These are phyloP conservation scores for Alectoris magna DNA, from an alignment of 2,797 vertebrate genomes.

Conservation along the genomic window DNA sequence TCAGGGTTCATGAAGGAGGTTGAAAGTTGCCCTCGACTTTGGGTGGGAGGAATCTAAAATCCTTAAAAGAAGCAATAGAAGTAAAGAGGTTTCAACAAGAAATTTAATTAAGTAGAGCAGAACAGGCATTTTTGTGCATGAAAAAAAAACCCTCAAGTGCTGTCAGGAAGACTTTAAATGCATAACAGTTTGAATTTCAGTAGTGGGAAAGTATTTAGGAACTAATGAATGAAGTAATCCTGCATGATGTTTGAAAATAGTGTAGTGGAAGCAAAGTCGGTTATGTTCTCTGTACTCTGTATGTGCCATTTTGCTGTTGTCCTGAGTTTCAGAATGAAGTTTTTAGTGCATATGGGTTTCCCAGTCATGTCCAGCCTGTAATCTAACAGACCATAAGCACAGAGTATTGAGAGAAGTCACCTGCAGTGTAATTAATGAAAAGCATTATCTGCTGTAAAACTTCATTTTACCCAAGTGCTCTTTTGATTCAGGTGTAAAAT, in stretches of 20 bases:
- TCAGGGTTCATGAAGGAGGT: neutral
- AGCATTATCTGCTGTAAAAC: neutral
- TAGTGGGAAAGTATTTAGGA: slow-evolving; percentile 6
- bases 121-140: neutral
- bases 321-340: neutral
- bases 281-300: neutral
- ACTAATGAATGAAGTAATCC: slow-evolving; percentile 43
- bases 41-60: neutral
- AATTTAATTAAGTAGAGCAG: neutral
- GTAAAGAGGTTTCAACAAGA: neutral
- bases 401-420: neutral
- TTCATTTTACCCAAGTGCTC: neutral
- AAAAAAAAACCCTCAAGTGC: neutral
- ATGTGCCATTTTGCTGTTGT: neutral
- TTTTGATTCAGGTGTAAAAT: neutral
- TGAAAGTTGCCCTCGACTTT: neutral
- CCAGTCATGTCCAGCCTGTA: neutral
- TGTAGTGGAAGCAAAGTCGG: neutral
- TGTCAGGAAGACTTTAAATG: slow-evolving; percentile 16
- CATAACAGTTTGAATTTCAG: neutral
- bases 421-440: neutral
- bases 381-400: neutral
- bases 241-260: neutral
- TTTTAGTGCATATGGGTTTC: neutral
- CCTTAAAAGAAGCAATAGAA: neutral